Base-by-base conservation (phyloP, 2,113 vertebrate species). In the Ascaphus truei region DNA sequence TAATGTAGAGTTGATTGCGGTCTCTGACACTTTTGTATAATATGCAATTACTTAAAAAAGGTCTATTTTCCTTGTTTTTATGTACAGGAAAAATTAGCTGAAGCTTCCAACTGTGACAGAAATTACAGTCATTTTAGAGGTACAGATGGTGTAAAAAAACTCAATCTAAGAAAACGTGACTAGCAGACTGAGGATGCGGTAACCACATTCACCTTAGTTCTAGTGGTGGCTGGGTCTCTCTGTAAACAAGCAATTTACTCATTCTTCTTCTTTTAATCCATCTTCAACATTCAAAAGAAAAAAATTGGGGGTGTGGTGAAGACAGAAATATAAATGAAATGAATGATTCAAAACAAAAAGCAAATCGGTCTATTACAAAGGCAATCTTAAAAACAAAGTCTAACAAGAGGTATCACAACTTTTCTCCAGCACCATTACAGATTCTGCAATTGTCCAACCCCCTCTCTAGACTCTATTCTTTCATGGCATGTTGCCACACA, bases 31-130 rank as follows among this genome's bases (percentile, higher is more conserved):
- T 37, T 69, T 69, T 59, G 45, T 69, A 69, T 60, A 69, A 69
- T 69, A 69, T 69, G 30, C 62, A 77, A 79, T 80, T 80, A 65
- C 27, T 15, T 68, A 68, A 79, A 76, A 62, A 73, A 43, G 12
- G 61, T 72, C 72, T 65, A 29, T n/a, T 58, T 65, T 34, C 25
- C 60, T 72, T 37, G 68, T 79, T 83, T 84, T 51, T 69, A 47
- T 69, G 66, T 69, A 60, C 66, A 51, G 56, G 34, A 60, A 69
- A 57, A 60, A 89, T 89, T 92, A 91, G 86, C 80, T 69, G 78
- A 83, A 84, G 83, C 82, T 88, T 88, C 89, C 90, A 86, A 89
- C 88, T 89, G 88, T 88, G 89, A 85, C 79, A 89, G 83, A 88
- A 90, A 90, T 89, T 88, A 89, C 83, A 83, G 85, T 90, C 79